Base-by-base conservation (phyloP, 2,113 vertebrate genomes). In the Axis porcinus region DNA sequence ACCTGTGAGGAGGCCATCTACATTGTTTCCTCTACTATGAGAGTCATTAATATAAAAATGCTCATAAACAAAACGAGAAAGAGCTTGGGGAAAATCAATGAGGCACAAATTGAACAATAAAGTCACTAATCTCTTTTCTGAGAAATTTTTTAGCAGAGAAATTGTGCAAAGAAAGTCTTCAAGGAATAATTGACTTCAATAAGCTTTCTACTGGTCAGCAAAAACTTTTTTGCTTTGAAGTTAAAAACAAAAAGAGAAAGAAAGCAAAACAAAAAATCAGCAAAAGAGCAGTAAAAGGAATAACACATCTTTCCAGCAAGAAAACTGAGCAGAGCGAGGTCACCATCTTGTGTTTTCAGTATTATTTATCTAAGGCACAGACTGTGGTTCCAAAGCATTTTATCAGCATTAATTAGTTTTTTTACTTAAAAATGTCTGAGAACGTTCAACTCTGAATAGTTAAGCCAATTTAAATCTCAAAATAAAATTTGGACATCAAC, bases 181-280 rank as follows among this genome's bases (percentile, higher is more conserved):
- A 93, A 97, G 89, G 64, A 87, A 94, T 97, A 95, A 94, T 89
- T 88, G 86, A 87, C 58, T 96, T 96, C 64, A 91, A 84, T n/a
- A 55, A 78, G 12, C 89, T 96, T 98, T 94, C 52, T 47, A 74
- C 47, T 79, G 30, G 64, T 97, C 95, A 97, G 97, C 96, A 97
- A 78, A 94, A 91, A 25, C 21, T 28, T 78, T 88, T 95, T 88
- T 94, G 89, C 57, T 97, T 94, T 70, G 89, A 95, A 62, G 50
- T 95, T 52, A 74, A 92, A 86, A 94, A 92, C 78, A 96, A 54
- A 64, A 40, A 28, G 25, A 86, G 81, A 55, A 93, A 83, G 2
- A 76, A 88, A 95, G 7, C 3, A 67, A 95, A 90, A 74, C 28
- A 62, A 93, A 76, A 91, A 62, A 89, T 96, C 95, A 96, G 95